Evolutionary conservation across 2,113 vertebrate genomes (phyloP).

Genomic region (Myodes glareolus): DNA sequence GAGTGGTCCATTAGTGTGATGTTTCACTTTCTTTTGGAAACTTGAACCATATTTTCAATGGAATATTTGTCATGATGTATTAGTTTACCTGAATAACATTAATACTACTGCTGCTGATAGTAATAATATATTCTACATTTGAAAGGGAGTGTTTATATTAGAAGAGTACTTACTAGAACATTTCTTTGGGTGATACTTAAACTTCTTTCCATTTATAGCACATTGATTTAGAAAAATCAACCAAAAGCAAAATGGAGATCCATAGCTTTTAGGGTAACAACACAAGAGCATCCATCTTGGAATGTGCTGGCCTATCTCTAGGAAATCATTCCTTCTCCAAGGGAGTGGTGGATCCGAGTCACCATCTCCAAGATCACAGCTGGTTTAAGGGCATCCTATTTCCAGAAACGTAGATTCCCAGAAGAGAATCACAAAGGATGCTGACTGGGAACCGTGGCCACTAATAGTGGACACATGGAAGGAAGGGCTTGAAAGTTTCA

Average conservation of each 20-base stretch:
- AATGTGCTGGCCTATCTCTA: not conserved
- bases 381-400: not conserved
- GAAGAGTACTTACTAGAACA: not conserved
- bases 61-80: not conserved
- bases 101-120: too few species aligned
- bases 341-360: not conserved
- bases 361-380: not conserved
- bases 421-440: not conserved
- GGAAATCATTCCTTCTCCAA: not conserved
- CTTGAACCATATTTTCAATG: not conserved
- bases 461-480: not conserved
- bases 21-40: not conserved
- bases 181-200: constrained; percentile 41
- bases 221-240: constrained; percentile 49
- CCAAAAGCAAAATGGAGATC: constrained; percentile 22
- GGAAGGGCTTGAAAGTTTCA: not conserved
- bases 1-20: accelerated
- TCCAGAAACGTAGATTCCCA: not conserved
- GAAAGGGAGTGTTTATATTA: not conserved
- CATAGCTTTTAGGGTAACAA: not conserved
- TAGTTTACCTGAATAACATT: constrained; percentile 13
- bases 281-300: not conserved
- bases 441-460: not conserved
- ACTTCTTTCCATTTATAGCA: constrained; percentile 57
- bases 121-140: not conserved